A percentile compares a stretch with the other conserved stretches of the same genome.
These are phyloP conservation scores for Valencia hispanica DNA, from an alignment of 2,797 vertebrate genomes.

Conservation along the genomic window DNA sequence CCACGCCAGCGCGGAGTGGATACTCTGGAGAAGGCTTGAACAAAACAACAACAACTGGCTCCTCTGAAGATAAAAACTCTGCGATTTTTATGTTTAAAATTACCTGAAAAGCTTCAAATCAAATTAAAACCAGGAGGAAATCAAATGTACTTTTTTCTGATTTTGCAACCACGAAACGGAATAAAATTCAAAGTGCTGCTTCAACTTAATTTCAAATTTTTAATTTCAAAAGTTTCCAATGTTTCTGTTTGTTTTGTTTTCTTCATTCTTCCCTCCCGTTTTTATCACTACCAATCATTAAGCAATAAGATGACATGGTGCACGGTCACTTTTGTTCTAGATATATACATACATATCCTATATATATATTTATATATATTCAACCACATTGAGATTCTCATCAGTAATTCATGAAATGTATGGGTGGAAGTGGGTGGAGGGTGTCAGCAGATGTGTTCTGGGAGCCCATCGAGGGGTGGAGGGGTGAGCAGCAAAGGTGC, in stretches of 20 bases:
- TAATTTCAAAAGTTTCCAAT: neutral
- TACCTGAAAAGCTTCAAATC: neutral
- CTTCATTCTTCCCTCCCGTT: conserved; percentile 9
- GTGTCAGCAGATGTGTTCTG: conserved; percentile 58
- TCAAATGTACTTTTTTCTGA: neutral
- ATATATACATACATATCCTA: conserved; percentile 25
- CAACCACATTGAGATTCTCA: conserved; percentile 60
- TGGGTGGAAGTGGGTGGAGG: conserved; percentile 57
- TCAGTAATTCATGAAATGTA: conserved; percentile 70
- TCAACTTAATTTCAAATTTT: neutral
- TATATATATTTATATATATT: too few relatives aligned
- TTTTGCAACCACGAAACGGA: neutral
- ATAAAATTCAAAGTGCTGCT: neutral
- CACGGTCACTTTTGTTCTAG: conserved; percentile 55
- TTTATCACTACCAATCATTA: conserved; percentile 25
- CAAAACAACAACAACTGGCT: neutral
- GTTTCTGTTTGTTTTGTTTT: conserved; percentile 13
- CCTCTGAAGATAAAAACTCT: neutral
- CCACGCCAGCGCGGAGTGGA: conserved; percentile 66
- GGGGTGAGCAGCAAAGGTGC: conserved; percentile 60
- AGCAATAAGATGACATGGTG: conserved; percentile 31
- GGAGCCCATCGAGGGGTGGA: conserved; percentile 50
- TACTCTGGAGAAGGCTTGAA: conserved; percentile 33
- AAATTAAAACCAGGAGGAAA: neutral
- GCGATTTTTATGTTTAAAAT: neutral